Base-by-base conservation (phyloP, 2,797 vertebrate genomes). In the Rhyacichthys aspro region DNA sequence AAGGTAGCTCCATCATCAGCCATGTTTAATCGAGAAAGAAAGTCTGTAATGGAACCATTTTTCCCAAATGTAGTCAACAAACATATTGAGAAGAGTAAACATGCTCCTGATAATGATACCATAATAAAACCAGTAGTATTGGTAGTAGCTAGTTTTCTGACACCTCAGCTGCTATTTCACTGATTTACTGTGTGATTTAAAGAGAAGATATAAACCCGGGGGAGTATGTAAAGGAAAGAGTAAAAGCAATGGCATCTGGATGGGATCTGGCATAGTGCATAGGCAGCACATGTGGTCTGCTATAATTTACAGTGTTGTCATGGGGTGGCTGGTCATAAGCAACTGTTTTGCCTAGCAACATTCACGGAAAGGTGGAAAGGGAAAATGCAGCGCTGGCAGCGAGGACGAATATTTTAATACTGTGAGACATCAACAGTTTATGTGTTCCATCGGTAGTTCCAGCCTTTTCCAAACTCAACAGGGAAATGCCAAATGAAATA, bases 291-390 rank as follows among this genome's bases (percentile, higher is more conserved):
- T 90, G 85, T 86, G 87, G 81, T 83, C 79, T 47, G 56, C 64
- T 79, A 78, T 89, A 87, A 91, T 91, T 91, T 90, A 91, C 86
- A 69, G 70, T 78, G 86, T 86, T 88, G 87, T 87, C 86, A 85
- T 78, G 78, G 69, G 86, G 76, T 70, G 82, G 77, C 18, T 48
- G 75, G 83, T 87, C 79, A 79, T 78, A 86, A 86, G 81, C 78
- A 88, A 89, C 60, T 84, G 85, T 86, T 87, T 89, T 83, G 79
- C 85, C 66, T 87, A 89, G 86, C 84, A 91, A 89, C 87, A 83
- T 82, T 81, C 73, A 87, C 71, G 68, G 85, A 82, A 83, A 74
- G 78, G 74, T 82, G 74, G 82, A 87, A 78, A 69, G 70, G 79
- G 84, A 87, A 83, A 82, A 86, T 84, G 79, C 70, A 74, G 75